Conservation (phyloP, 2,113 vertebrate species). For the Muntiacus reevesi region DNA sequence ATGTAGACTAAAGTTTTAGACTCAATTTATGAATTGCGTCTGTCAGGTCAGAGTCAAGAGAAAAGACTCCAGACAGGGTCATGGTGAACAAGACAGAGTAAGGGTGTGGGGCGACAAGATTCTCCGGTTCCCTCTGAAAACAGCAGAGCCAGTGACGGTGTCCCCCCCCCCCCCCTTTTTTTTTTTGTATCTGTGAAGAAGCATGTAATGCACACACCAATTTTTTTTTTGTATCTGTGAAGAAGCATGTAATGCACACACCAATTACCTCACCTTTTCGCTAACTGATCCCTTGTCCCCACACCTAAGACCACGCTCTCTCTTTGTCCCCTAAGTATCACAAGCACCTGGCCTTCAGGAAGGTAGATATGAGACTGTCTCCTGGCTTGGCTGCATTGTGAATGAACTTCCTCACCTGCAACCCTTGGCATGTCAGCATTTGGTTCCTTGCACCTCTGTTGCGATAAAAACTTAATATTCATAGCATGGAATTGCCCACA, state of each 20-base stretch:
- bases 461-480: not conserved
- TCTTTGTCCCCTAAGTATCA: not conserved
- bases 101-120: no score
- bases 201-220: not conserved
- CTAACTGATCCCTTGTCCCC: not conserved
- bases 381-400: not conserved
- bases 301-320: not conserved
- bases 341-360: not conserved
- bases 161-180: no score
- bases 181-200: not conserved
- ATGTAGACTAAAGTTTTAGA: not conserved
- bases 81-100: not conserved
- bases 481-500: not conserved
- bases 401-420: not conserved
- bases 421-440: not conserved
- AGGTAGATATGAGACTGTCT: not conserved
- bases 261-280: not conserved
- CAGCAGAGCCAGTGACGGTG: not conserved
- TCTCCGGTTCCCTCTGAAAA: not conserved
- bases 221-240: not conserved
- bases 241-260: not conserved
- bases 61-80: not conserved
- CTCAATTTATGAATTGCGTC: not conserved
- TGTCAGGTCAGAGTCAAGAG: not conserved
- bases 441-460: not conserved